Evolutionary conservation across 2,797 vertebrate species (phyloP).

Genomic region (Botia almorhae): DNA sequence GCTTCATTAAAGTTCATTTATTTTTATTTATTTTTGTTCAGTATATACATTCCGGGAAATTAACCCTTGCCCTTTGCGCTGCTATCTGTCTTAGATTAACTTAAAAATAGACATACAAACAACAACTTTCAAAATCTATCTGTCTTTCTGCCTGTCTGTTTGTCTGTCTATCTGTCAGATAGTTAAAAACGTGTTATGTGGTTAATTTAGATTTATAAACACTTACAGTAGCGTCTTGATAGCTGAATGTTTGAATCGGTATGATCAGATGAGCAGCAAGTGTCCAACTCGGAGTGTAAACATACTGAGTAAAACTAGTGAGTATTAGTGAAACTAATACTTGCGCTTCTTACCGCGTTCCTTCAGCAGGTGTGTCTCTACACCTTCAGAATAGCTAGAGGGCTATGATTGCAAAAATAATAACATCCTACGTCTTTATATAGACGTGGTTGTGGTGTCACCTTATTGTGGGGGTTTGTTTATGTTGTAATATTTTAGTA

Average conservation of each 20-base stretch:
- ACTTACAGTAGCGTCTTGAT: background rate
- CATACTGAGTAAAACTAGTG: background rate
- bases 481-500: too few species aligned
- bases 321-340: background rate
- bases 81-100: too few species aligned
- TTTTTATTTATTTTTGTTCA: too few species aligned
- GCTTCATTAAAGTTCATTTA: too few species aligned
- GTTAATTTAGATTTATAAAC: background rate
- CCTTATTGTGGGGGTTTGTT: background rate
- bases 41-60: too few species aligned
- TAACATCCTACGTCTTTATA: background rate
- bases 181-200: background rate
- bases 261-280: background rate
- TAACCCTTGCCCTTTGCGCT: too few species aligned
- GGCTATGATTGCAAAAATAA: too few species aligned
- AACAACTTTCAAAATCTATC: too few species aligned
- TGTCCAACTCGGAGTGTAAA: too few species aligned
- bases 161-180: too few species aligned
- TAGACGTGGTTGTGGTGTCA: background rate
- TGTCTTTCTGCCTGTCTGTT: too few species aligned
- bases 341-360: background rate
- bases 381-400: background rate
- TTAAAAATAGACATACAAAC: too few species aligned
- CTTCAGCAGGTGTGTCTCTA: background rate
- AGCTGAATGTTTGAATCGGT: background rate